Conservation (phyloP, 2,113 vertebrate genomes). For the Machaerirhynchus nigripectus region DNA sequence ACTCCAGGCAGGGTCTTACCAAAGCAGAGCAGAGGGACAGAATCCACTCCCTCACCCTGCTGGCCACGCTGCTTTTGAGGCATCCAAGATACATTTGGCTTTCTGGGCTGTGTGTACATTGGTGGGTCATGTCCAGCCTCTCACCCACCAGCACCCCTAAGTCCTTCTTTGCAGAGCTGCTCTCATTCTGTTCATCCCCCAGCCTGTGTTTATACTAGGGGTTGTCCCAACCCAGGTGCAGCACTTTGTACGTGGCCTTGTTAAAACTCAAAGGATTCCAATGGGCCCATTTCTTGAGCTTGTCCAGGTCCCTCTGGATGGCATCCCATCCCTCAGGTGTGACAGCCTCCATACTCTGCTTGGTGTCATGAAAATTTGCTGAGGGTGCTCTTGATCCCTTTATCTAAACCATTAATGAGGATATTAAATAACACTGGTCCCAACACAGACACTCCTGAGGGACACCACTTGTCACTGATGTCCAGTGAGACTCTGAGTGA, state of each 20-base stretch:
- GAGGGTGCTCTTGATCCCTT: background rate
- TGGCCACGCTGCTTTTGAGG: background rate
- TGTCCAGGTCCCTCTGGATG: background rate
- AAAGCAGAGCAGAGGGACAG: background rate
- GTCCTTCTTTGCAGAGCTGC: background rate
- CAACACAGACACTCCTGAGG: background rate
- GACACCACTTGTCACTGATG: background rate
- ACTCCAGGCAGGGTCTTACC: background rate
- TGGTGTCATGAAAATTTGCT: background rate
- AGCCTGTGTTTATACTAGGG: background rate
- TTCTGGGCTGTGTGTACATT: background rate
- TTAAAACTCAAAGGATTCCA: background rate
- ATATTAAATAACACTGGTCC: background rate
- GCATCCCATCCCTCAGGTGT: too few relatives aligned
- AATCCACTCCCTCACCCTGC: background rate
- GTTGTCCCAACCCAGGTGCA: accelerated
- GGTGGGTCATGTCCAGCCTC: background rate
- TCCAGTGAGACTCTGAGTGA: background rate
- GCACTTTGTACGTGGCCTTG: too few relatives aligned
- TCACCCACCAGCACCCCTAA: accelerated
- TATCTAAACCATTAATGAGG: background rate
- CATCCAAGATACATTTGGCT: background rate
- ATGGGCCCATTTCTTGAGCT: accelerated
- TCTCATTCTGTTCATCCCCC: background rate
- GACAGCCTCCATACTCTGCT: background rate